A percentile compares a stretch with the other conserved stretches of the same genome.
Conservation (phyloP, 1,140 invertebrate species). For the Ephestia elutella region DNA sequence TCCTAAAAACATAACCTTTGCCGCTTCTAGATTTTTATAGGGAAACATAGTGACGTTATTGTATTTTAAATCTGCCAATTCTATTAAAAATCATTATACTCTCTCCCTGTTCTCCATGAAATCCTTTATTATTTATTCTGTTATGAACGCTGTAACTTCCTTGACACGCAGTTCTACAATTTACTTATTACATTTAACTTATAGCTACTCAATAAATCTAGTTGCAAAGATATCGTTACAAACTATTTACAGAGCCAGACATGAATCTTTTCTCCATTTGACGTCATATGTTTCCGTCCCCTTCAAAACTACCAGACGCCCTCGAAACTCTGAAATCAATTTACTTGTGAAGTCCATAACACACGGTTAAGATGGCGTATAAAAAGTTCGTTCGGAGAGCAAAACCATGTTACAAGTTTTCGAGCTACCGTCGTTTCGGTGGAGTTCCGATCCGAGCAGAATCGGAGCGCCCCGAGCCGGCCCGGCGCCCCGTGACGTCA, state of each 20-base stretch:
- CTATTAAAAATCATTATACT: too few relatives aligned
- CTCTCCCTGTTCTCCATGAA: too few relatives aligned
- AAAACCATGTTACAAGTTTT: constrained; percentile 4
- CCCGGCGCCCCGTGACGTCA: constrained; percentile 53
- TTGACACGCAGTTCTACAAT: too few relatives aligned
- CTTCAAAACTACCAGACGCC: neutral
- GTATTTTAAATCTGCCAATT: too few relatives aligned
- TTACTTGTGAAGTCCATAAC: neutral
- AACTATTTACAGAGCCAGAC: neutral
- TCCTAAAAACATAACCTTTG: too few relatives aligned
- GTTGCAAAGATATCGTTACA: too few relatives aligned
- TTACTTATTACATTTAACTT: too few relatives aligned
- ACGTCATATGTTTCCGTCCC: neutral
- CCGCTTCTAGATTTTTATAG: too few relatives aligned
- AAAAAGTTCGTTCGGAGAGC: neutral
- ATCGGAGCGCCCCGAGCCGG: constrained; percentile 48
- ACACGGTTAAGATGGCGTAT: neutral
- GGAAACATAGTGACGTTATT: too few relatives aligned
- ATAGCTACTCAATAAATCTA: too few relatives aligned
- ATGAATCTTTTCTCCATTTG: neutral
- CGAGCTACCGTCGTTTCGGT: constrained; percentile 39
- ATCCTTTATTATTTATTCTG: too few relatives aligned
- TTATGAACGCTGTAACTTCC: too few relatives aligned
- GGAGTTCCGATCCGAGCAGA: constrained; percentile 39
- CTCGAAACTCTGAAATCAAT: neutral